phyloP scores from a whole-genome alignment of 2,113 vertebrate species.

The Melanocharis versteri region DNA sequence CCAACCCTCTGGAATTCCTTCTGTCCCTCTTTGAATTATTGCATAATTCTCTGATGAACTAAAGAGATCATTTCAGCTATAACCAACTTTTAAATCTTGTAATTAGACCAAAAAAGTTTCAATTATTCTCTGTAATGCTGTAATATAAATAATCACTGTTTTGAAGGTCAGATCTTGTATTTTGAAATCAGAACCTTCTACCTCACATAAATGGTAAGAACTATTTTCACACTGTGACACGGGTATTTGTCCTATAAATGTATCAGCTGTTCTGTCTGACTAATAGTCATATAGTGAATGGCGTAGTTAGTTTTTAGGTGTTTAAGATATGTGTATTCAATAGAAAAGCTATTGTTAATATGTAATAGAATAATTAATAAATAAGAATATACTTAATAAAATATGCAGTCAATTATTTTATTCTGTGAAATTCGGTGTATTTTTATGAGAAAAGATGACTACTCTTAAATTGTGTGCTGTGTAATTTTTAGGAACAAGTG shows the following conservation, averaged over 20 bases:
- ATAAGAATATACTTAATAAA: background rate
- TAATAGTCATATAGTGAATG: background rate
- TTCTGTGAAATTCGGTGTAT: background rate
- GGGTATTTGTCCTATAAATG: background rate
- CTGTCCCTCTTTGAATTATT: background rate
- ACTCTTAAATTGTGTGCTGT: background rate
- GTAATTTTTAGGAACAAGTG: background rate
- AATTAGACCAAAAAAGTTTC: background rate
- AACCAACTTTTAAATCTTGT: background rate
- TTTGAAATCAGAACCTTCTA: background rate
- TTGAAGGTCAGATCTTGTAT: background rate
- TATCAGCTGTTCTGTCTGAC: background rate
- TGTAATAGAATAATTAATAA: background rate
- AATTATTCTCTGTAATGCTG: background rate
- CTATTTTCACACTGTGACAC: background rate
- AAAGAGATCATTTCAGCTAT: background rate
- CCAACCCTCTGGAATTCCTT: background rate
- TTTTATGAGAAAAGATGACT: background rate
- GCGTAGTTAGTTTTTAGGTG: background rate
- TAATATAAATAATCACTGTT: background rate
- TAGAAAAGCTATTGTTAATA: background rate
- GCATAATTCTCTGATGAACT: background rate
- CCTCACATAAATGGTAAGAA: slow-evolving; percentile 48
- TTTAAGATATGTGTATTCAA: background rate
- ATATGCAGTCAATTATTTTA: background rate